These are phyloP conservation scores for Gallirallus australis DNA, from an alignment of 2,797 vertebrate genomes.

Conservation along the genomic window DNA sequence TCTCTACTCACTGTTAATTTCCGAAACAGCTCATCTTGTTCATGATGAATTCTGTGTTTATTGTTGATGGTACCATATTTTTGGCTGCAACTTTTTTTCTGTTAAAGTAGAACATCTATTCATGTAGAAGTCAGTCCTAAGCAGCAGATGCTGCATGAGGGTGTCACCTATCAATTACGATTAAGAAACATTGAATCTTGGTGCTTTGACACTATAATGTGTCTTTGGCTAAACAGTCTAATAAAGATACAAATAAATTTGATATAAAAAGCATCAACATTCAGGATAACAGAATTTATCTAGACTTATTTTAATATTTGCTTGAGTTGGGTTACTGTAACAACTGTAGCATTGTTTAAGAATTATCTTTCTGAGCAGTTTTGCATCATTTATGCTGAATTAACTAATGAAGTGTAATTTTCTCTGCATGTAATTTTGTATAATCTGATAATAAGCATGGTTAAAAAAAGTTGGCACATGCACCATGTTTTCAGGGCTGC, in stretches of 20 bases:
- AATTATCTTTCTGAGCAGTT: constrained; percentile 36
- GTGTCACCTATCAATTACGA: background rate
- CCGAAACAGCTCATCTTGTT: background rate
- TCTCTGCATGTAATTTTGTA: constrained; percentile 58
- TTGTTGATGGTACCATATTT: background rate
- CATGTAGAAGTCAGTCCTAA: background rate
- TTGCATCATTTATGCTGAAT: constrained; percentile 31
- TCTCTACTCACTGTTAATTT: background rate
- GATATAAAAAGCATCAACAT: background rate
- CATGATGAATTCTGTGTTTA: background rate
- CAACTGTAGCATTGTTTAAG: background rate
- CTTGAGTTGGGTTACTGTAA: background rate
- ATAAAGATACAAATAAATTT: background rate
- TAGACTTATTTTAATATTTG: background rate
- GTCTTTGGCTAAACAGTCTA: background rate
- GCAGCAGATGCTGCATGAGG: background rate
- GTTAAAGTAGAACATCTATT: background rate
- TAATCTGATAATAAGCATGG: constrained; percentile 64
- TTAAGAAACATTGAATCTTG: background rate
- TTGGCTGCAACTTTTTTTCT: background rate
- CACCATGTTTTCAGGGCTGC: background rate
- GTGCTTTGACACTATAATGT: background rate
- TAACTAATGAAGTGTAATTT: constrained; percentile 55
- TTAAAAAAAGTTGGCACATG: constrained; percentile 4
- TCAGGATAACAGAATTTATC: background rate